These are phyloP conservation scores for Saccostrea cuccullata DNA, from an alignment of 1,140 invertebrate species.

Conservation along the genomic window DNA sequence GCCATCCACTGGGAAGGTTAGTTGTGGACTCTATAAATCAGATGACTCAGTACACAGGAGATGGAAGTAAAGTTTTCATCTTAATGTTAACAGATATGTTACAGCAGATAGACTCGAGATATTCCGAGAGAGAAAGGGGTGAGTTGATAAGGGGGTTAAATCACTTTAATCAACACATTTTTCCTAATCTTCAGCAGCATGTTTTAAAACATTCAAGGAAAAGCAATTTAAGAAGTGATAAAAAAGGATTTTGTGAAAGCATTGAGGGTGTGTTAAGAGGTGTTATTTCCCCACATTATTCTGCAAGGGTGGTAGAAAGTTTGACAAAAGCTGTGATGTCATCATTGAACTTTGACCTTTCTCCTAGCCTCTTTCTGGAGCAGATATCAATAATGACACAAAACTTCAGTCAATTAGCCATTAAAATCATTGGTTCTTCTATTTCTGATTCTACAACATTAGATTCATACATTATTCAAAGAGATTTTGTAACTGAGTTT, in stretches of 20 bases:
- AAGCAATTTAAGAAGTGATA: background rate
- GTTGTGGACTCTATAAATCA: constrained; percentile 42
- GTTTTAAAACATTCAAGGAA: constrained; percentile 21
- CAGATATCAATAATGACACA: background rate
- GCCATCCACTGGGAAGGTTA: constrained; percentile 49
- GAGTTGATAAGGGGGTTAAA: background rate
- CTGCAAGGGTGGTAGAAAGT: constrained; percentile 12
- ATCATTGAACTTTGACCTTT: constrained; percentile 28
- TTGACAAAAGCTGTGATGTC: background rate
- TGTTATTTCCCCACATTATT: background rate
- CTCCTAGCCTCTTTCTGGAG: background rate
- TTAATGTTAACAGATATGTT: constrained; percentile 38
- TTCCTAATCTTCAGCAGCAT: background rate
- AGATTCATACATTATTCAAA: constrained; percentile 46
- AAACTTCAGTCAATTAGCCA: constrained; percentile 43
- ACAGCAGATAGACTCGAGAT: background rate
- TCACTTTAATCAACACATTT: constrained; percentile 35
- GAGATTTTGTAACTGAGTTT: constrained; percentile 43
- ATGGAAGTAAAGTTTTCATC: constrained; percentile 51
- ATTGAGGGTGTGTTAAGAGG: background rate
- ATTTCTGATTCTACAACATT: constrained; percentile 36
- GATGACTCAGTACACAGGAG: constrained; percentile 38
- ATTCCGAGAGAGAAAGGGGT: background rate
- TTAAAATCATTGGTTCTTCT: constrained; percentile 38
- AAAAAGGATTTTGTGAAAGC: background rate